Evolutionary conservation across 2,113 vertebrate genomes (phyloP).

Genomic region (Sus scrofa): T2T-Sscrofa CM000818.6:18553501-18554000

Average conservation of each 20-base stretch:
- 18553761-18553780: neutral
- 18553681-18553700: neutral
- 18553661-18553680: neutral
- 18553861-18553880: neutral
- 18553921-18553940: constrained; percentile 18
- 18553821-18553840: neutral
- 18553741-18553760: neutral
- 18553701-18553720: neutral
- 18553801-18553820: neutral
- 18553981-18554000: neutral
- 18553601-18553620: neutral
- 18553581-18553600: constrained; percentile 8
- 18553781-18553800: neutral
- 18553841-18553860: neutral
- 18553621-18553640: neutral
- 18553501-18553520: neutral
- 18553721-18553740: neutral
- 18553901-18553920: neutral
- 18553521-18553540: constrained; percentile 14
- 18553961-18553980: neutral
- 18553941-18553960: neutral
- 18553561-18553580: neutral
- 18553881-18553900: neutral
- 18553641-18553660: neutral
- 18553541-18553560: neutral